Conservation (phyloP, 2,113 vertebrate genomes). For the Macheiramphus alcinus region DNA sequence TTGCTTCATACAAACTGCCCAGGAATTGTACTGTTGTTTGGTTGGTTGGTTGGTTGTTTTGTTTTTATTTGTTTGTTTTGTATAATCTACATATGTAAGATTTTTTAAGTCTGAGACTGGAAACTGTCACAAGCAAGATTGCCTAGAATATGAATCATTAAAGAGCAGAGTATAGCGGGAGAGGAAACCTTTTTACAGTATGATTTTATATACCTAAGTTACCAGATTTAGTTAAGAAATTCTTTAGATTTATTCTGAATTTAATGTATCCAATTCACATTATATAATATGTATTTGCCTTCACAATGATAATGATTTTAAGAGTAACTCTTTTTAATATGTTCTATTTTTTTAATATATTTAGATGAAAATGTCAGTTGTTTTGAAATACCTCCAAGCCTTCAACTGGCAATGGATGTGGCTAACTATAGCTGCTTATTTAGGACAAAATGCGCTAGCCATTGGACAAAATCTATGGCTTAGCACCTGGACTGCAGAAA, state of each 20-base stretch:
- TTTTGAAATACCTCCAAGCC: conserved; percentile 61
- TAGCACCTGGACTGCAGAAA: conserved; percentile 59
- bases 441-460: conserved; percentile 59
- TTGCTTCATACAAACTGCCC: neutral
- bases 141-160: neutral
- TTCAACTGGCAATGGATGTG: conserved; percentile 61
- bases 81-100: neutral
- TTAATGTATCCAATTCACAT: neutral
- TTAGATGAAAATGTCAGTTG: conserved; percentile 56
- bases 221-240: neutral
- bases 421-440: conserved; percentile 30
- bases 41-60: too few relatives aligned
- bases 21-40: neutral
- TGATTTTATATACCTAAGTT: neutral
- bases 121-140: neutral
- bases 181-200: neutral
- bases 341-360: neutral
- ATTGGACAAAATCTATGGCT: conserved; percentile 70
- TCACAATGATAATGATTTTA: neutral
- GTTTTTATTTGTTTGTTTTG: neutral
- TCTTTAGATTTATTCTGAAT: neutral
- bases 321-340: neutral
- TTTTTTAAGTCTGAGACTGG: neutral
- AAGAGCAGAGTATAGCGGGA: neutral
- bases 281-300: neutral